Conservation (phyloP, 2,113 vertebrate species). For the Hemiprocne comata region DNA sequence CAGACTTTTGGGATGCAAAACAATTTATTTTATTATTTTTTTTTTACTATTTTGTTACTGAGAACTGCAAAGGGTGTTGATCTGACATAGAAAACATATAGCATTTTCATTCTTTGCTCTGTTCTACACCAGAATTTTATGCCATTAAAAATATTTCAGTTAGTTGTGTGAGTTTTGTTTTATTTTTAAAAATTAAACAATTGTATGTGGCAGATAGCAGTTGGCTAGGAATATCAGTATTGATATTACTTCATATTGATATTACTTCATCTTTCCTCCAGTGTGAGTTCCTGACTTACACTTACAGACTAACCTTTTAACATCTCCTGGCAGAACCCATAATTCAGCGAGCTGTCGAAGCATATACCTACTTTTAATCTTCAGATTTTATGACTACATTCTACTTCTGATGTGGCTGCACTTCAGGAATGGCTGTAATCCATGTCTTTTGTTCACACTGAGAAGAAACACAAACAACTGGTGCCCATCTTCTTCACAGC, state of each 20-base stretch:
- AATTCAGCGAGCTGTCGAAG: slow-evolving; percentile 14
- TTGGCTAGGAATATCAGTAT: neutral
- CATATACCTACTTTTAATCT: slow-evolving; percentile 18
- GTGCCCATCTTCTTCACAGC: slow-evolving; percentile 23
- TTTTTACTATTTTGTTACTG: neutral
- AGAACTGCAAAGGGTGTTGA: neutral
- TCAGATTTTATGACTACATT: neutral
- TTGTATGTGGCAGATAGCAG: neutral
- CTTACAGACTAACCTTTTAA: neutral
- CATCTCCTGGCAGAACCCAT: neutral
- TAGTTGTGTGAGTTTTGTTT: neutral
- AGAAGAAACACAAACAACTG: neutral
- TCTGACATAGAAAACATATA: neutral
- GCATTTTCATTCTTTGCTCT: neutral
- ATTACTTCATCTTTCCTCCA: neutral
- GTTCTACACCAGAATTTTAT: neutral
- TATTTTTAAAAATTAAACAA: neutral
- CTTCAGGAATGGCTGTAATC: slow-evolving; percentile 1
- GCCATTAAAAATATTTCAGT: neutral
- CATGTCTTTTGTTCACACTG: neutral
- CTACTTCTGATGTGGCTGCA: slow-evolving; percentile 1
- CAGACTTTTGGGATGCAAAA: neutral
- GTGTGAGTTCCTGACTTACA: neutral
- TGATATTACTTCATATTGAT: neutral
- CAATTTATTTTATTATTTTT: neutral